Percentiles rank a stretch among this genome's conserved stretches.
These are phyloP conservation scores for Diplolepis rosae DNA, from an alignment of 2,888 invertebrate genomes.

Conservation along the genomic window DNA sequence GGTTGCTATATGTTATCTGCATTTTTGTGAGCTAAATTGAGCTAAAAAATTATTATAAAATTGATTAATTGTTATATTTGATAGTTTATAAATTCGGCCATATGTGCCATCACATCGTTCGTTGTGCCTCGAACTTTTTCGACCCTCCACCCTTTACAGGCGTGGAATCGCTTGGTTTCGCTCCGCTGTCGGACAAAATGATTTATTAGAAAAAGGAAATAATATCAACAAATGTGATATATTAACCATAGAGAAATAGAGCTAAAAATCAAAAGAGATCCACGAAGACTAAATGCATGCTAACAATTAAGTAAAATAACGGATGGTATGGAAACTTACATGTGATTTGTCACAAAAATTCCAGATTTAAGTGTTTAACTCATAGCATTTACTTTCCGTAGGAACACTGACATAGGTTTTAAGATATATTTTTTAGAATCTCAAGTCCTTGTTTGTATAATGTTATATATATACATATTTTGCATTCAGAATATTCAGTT, in stretches of 20 bases:
- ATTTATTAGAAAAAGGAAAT: neutral
- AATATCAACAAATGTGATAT: constrained; percentile 12
- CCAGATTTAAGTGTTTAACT: neutral
- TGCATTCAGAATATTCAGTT: too few species aligned
- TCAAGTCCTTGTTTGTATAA: neutral
- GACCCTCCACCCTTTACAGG: too few species aligned
- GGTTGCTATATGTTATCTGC: too few species aligned
- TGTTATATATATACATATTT: neutral
- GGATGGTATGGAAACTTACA: neutral
- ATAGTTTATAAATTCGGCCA: too few species aligned
- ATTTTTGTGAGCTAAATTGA: too few species aligned
- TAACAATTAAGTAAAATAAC: neutral
- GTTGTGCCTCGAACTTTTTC: too few species aligned
- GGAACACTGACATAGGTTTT: neutral
- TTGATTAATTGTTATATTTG: too few species aligned
- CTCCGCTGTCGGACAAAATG: too few species aligned
- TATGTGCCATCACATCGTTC: too few species aligned
- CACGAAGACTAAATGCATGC: neutral
- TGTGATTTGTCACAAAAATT: neutral
- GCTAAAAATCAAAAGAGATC: neutral
- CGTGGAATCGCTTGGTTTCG: too few species aligned
- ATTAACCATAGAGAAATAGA: neutral
- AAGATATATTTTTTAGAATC: neutral
- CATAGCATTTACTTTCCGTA: neutral
- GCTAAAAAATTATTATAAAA: too few species aligned